phyloP scores from a whole-genome alignment of 1,140 invertebrate species.

The Neodiprion pinetum region DNA sequence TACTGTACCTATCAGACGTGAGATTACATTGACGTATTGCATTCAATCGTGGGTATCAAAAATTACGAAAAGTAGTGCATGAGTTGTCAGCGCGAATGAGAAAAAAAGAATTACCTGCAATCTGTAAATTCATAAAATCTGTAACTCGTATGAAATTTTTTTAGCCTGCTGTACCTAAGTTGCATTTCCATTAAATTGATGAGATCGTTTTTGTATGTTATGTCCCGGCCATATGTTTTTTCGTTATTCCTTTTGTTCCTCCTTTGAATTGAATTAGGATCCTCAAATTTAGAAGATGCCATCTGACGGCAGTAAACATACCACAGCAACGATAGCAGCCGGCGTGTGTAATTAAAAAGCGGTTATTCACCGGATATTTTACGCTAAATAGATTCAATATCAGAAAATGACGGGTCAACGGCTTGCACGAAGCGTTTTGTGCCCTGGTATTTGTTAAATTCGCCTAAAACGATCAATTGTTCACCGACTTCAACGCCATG shows the following conservation, averaged over 20 bases:
- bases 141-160: slow-evolving; percentile 19
- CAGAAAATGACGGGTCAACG: no score
- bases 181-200: slow-evolving; percentile 55
- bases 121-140: slow-evolving; percentile 17
- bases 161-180: slow-evolving; percentile 48
- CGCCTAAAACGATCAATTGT: no score
- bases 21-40: slow-evolving; percentile 24
- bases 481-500: no score
- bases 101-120: slow-evolving; percentile 19
- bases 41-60: slow-evolving; percentile 29
- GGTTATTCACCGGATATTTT: no score
- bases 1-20: slow-evolving; percentile 16
- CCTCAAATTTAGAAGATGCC: not conserved
- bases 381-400: no score
- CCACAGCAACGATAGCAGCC: not conserved
- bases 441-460: no score
- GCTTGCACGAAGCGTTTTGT: no score
- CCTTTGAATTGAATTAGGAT: not conserved
- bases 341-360: not conserved
- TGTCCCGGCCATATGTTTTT: slow-evolving; percentile 53
- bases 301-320: not conserved
- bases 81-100: not conserved
- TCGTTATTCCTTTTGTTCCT: slow-evolving; percentile 27
- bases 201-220: slow-evolving; percentile 61
- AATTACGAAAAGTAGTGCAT: slow-evolving; percentile 23